Conservation (phyloP, 2,797 vertebrate genomes). For the Peromyscus attwateri region DNA sequence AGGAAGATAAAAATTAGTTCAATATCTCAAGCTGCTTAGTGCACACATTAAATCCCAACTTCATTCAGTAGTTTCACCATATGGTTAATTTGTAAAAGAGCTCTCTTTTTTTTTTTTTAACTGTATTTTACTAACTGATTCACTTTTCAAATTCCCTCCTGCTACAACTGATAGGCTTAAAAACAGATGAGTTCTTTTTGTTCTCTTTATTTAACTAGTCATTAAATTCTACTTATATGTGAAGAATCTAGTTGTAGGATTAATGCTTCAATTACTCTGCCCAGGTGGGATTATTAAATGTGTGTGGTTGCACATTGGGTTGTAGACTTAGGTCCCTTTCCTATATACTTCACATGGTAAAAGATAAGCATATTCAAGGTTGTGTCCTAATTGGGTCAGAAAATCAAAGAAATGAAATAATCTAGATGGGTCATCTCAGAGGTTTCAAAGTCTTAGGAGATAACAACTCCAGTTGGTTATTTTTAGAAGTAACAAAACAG, state of each 20-base stretch:
- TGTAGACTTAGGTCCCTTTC: neutral
- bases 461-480: neutral
- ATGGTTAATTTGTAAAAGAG: slow-evolving; percentile 32
- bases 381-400: slow-evolving; percentile 28
- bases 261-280: neutral
- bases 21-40: slow-evolving; percentile 42
- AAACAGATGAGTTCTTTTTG: slow-evolving; percentile 32
- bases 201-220: slow-evolving; percentile 18
- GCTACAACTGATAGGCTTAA: neutral
- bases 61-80: slow-evolving; percentile 36
- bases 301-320: neutral
- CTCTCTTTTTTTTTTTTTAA: neutral
- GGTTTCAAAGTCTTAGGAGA: neutral
- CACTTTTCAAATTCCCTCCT: slow-evolving; percentile 22
- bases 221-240: slow-evolving; percentile 49
- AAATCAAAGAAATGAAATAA: slow-evolving; percentile 43
- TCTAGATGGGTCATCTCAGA: neutral
- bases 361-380: slow-evolving; percentile 28
- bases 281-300: neutral
- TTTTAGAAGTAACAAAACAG: neutral
- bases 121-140: neutral
- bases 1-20: slow-evolving; percentile 63
- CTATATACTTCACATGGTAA: slow-evolving; percentile 18
- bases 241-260: neutral
- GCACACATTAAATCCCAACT: neutral